These are phyloP conservation scores for Spongilla lacustris DNA, from an alignment of 37 sponge, comb jelly and placozoan species.

Conservation along the genomic window DNA sequence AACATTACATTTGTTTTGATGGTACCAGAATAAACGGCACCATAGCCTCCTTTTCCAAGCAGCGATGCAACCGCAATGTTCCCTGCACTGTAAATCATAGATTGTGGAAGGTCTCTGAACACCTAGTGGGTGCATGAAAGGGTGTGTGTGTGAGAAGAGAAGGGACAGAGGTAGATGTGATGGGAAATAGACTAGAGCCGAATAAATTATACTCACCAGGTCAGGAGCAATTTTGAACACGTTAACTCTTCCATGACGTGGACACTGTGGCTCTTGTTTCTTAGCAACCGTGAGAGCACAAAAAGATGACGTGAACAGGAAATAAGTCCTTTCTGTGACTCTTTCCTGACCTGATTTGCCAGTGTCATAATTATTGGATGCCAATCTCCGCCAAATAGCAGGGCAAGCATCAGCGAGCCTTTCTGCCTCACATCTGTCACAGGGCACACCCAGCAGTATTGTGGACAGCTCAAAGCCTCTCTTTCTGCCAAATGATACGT, in stretches of 20 bases:
- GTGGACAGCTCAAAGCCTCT: conserved; percentile 23
- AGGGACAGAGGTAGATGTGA: too few species aligned
- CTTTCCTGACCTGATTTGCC: background rate
- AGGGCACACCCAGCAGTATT: conserved; percentile 34
- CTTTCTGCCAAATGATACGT: conserved; percentile 63
- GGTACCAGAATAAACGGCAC: conserved; percentile 53
- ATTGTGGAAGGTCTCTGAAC: conserved; percentile 54
- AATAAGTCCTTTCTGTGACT: conserved; percentile 9
- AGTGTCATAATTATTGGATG: background rate
- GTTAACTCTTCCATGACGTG: conserved; percentile 45
- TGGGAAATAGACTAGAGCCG: too few species aligned
- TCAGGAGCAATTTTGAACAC: conserved; percentile 73
- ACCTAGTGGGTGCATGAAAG: conserved; percentile 33
- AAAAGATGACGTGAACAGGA: conserved; percentile 47
- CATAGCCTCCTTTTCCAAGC: conserved; percentile 82
- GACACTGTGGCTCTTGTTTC: conserved; percentile 27
- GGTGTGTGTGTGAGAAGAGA: too few species aligned
- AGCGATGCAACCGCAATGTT: conserved; percentile 13
- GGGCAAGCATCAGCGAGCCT: background rate
- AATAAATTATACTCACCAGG: conserved; percentile 46
- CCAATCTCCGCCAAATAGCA: background rate
- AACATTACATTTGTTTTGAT: background rate
- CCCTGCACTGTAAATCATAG: conserved; percentile 9
- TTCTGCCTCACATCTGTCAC: conserved; percentile 18
- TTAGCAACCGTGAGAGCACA: conserved; percentile 6